A percentile compares a stretch with the other conserved stretches of the same genome.
Conservation (phyloP, 2,888 invertebrate species). For the Hyposoter didymator region DNA sequence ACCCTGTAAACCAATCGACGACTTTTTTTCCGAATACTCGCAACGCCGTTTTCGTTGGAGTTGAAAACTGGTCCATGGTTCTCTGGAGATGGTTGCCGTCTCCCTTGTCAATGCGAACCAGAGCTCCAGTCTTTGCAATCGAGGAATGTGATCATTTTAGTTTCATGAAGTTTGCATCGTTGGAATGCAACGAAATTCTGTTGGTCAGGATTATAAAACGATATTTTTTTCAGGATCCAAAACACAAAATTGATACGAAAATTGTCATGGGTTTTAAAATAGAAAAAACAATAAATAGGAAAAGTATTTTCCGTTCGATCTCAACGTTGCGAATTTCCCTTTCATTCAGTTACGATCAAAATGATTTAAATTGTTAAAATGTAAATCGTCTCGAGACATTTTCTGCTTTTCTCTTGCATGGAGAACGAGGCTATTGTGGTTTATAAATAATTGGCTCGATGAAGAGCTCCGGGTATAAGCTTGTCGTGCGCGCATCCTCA, state of each 20-base stretch:
- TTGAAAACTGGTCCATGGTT: too few species aligned
- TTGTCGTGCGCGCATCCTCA: constrained; percentile 15
- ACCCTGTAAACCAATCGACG: background rate
- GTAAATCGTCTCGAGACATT: background rate
- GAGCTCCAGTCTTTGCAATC: background rate
- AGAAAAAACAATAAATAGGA: too few species aligned
- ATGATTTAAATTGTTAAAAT: background rate
- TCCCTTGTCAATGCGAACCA: background rate
- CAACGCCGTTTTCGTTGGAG: background rate
- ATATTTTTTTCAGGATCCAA: too few species aligned
- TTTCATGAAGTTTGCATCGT: too few species aligned
- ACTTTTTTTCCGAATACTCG: background rate
- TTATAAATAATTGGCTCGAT: constrained; percentile 20
- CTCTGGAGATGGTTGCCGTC: too few species aligned
- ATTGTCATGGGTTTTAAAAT: too few species aligned
- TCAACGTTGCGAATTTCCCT: too few species aligned
- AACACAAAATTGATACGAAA: too few species aligned
- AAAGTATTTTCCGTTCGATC: too few species aligned
- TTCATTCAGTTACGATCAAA: too few species aligned
- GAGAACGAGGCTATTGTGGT: constrained; percentile 10
- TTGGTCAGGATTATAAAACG: too few species aligned
- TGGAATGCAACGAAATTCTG: too few species aligned
- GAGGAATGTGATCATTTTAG: background rate
- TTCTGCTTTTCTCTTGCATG: background rate
- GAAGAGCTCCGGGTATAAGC: background rate